Percentiles rank a stretch among this genome's conserved stretches.
Evolutionary conservation across 1,140 invertebrate species (phyloP).

Genomic region (Formica exsecta): DNA sequence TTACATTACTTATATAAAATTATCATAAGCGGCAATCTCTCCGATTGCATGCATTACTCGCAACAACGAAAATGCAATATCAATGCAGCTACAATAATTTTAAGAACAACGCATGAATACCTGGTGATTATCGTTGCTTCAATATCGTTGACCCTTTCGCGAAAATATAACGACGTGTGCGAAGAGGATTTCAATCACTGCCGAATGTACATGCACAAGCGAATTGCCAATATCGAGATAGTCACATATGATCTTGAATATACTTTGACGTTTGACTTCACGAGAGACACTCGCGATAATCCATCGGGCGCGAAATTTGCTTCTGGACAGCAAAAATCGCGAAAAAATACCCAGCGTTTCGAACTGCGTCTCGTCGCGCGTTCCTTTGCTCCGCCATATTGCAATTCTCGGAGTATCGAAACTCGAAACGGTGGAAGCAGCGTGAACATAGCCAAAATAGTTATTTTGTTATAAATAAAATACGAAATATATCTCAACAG

Average conservation of each 20-base stretch:
- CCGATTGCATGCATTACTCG: too few relatives aligned
- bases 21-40: background rate
- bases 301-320: background rate
- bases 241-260: background rate
- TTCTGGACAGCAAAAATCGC: background rate
- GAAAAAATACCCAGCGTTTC: background rate
- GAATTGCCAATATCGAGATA: constrained; percentile 5
- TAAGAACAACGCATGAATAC: too few relatives aligned
- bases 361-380: too few relatives aligned
- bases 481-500: background rate
- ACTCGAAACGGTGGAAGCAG: background rate
- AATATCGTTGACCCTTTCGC: too few relatives aligned
- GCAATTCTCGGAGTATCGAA: background rate
- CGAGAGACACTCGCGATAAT: constrained; percentile 4
- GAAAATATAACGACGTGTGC: too few relatives aligned
- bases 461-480: background rate
- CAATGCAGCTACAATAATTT: too few relatives aligned
- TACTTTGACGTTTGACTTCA: background rate
- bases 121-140: too few relatives aligned
- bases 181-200: too few relatives aligned
- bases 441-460: too few relatives aligned
- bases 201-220: background rate
- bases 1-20: background rate
- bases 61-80: too few relatives aligned
- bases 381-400: background rate